Base-by-base conservation (phyloP, 2,888 invertebrate genomes). In the Ephialtes manifestator region DNA sequence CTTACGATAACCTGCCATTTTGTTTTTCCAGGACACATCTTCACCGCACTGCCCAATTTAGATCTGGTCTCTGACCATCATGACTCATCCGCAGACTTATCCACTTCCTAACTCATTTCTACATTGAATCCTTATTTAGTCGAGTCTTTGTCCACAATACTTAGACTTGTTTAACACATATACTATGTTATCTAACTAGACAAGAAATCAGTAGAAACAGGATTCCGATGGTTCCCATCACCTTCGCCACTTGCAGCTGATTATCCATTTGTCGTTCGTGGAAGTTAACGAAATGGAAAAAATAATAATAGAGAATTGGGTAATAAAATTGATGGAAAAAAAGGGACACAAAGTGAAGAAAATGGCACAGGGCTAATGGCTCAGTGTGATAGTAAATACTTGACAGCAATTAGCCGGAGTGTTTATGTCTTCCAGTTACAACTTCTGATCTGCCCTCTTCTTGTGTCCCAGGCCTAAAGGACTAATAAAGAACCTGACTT, bases 401-500 rank as follows among this genome's bases (percentile, higher is more conserved):
- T 89, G 88, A 84, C 89, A 85, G 90, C 91, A 92, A 92, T 92
- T 92, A 93, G 90, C 88, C 84, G 74, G 81, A 88, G 90, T 90
- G 88, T 87, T 90, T 91, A 92, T 92, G 90, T 88, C 89, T 92
- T 90, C 92, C 89, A 87, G 89, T 91, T 90, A 92, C 88, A 85
- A 82, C 71, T 76, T 68, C 72, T 63, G 58, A 79, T 51, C 55
- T 70, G 55, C n/a, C 72, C 63, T 68, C 51, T 60, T 31, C 63
- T 48, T 51, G 55, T 70, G 18, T 70, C 63, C 15, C 63, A 11
- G 43, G 28, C 31, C 74, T 7, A 83, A 71, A 82, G 81, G 84
- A 89, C 87, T 86, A 84, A 86, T 86, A 89, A 89, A 90, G 88
- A 91, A 91, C 86, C 85, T 86, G 87, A 85, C 86, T 88, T 88